Conservation (phyloP, 2,797 vertebrate species). For the Labroides dimidiatus region DNA sequence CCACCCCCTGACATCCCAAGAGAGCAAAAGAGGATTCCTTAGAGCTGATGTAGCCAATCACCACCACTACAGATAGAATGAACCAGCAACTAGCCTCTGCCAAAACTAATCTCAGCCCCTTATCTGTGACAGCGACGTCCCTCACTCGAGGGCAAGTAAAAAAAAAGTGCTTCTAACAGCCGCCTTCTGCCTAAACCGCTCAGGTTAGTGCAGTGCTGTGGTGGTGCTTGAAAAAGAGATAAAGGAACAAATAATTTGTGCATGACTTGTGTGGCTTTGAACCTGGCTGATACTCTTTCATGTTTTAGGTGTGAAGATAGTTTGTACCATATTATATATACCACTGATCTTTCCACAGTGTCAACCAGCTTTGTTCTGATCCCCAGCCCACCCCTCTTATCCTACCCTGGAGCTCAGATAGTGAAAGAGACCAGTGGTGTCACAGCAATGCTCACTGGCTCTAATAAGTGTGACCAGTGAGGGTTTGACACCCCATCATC, state of each 20-base stretch:
- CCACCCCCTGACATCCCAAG: constrained; percentile 15
- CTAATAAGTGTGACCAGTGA: constrained; percentile 70
- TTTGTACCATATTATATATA: constrained; percentile 29
- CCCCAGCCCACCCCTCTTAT: background rate
- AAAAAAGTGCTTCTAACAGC: constrained; percentile 34
- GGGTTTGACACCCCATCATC: constrained; percentile 68
- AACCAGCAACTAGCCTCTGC: constrained; percentile 42
- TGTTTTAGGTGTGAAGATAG: constrained; percentile 35
- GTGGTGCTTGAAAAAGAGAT: constrained; percentile 47
- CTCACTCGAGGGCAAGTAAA: constrained; percentile 28
- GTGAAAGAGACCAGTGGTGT: constrained; percentile 46
- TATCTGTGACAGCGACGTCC: constrained; percentile 61
- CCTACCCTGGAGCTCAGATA: constrained; percentile 23
- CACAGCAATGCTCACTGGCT: constrained; percentile 45
- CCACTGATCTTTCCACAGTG: constrained; percentile 29
- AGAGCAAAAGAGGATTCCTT: constrained; percentile 46
- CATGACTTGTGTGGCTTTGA: constrained; percentile 36
- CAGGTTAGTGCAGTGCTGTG: constrained; percentile 41
- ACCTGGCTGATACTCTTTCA: constrained; percentile 16
- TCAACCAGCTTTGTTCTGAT: constrained; percentile 49
- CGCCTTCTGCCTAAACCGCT: constrained; percentile 25
- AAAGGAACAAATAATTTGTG: constrained; percentile 39
- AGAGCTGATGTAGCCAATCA: constrained; percentile 55
- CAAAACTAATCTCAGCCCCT: constrained; percentile 58
- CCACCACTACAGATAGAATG: constrained; percentile 54